Evolutionary conservation across 2,888 invertebrate species (phyloP).

Genomic region (Ophion ellenae): DNA sequence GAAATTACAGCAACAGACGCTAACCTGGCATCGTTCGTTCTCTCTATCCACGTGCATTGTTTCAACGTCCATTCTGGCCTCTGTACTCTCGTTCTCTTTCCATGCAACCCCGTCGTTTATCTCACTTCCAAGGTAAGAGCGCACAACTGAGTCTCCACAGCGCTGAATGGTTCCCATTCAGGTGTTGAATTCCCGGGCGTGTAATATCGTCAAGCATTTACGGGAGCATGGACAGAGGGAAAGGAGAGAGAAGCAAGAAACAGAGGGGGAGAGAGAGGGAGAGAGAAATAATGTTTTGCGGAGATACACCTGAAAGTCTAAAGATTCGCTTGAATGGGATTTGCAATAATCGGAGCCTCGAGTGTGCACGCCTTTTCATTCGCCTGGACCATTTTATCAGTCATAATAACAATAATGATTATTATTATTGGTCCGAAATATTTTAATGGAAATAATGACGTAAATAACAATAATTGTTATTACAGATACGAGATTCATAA

Average conservation of each 20-base stretch:
- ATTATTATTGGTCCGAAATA: no score
- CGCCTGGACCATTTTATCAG: no score
- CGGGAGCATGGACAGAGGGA: not conserved
- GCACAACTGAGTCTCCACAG: not conserved
- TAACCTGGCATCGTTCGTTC: constrained; percentile 38
- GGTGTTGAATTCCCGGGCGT: constrained; percentile 7
- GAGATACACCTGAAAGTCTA: no score
- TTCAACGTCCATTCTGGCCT: constrained; percentile 31
- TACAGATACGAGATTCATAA: no score
- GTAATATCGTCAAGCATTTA: constrained; percentile 13
- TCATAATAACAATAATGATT: no score
- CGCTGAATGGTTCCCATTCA: constrained; percentile 17
- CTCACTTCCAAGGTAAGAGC: not conserved
- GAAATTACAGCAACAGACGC: constrained; percentile 71
- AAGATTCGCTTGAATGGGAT: no score
- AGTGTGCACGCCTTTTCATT: no score
- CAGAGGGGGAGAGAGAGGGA: constrained; percentile 4
- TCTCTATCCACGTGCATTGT: constrained; percentile 48
- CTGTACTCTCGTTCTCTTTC: constrained; percentile 15
- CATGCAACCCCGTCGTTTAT: constrained; percentile 1
- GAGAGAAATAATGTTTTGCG: no score
- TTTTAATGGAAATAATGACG: no score
- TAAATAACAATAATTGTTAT: no score
- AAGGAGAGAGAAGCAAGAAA: constrained; percentile 1
- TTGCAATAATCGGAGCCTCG: no score